These are phyloP conservation scores for Drosophila putrida DNA, from an alignment of 2,888 invertebrate species.

Conservation along the genomic window DNA sequence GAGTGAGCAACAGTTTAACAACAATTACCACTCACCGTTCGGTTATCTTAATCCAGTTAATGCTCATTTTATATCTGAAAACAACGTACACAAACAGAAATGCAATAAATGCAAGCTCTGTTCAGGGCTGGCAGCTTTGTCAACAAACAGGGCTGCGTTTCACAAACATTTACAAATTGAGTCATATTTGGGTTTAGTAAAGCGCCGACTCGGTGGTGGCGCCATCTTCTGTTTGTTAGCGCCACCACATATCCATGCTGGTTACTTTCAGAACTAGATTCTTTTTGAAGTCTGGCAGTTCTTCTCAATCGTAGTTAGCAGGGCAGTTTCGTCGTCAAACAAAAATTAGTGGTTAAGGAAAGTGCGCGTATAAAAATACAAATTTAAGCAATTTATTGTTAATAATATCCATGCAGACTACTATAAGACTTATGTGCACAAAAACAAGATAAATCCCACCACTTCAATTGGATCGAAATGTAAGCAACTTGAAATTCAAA, in stretches of 20 bases:
- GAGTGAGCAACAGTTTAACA: neutral
- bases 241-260: too few relatives aligned
- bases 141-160: neutral
- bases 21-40: conserved; percentile 46
- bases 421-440: conserved; percentile 41
- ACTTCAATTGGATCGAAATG: conserved; percentile 43
- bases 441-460: conserved; percentile 32
- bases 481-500: conserved; percentile 35
- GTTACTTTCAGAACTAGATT: too few relatives aligned
- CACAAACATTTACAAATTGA: neutral
- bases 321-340: too few relatives aligned
- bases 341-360: conserved; percentile 28
- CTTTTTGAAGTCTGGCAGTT: too few relatives aligned
- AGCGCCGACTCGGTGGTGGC: too few relatives aligned
- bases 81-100: conserved; percentile 14
- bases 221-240: too few relatives aligned
- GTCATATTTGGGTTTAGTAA: too few relatives aligned
- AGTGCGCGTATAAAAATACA: conserved; percentile 51
- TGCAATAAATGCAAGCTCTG: conserved; percentile 4
- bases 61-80: conserved; percentile 47
- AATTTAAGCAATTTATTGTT: conserved; percentile 20
- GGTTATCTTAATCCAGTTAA: conserved; percentile 69
- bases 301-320: too few relatives aligned
- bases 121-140: neutral
- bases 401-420: conserved; percentile 33